Evolutionary conservation across 2,888 invertebrate genomes (phyloP).

Genomic region (Campoletis raptor): DNA sequence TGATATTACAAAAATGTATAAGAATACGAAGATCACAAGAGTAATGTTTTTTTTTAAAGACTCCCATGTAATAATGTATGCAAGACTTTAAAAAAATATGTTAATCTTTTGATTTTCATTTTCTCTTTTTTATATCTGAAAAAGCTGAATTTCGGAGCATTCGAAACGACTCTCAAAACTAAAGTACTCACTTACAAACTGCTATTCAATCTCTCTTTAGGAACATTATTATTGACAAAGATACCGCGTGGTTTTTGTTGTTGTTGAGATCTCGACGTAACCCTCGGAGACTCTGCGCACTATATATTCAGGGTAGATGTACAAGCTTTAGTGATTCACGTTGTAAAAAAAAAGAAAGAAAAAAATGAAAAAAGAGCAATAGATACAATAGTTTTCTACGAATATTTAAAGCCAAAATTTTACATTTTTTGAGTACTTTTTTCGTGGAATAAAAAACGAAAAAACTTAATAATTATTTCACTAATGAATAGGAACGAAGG

Average conservation of each 20-base stretch:
- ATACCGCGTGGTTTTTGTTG: slow-evolving; percentile 60
- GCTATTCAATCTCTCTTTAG: slow-evolving; percentile 68
- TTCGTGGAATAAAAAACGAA: background rate
- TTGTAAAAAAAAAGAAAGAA: background rate
- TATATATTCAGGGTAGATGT: slow-evolving; percentile 13
- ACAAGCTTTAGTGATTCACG: slow-evolving; percentile 1
- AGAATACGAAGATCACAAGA: background rate
- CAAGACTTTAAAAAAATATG: background rate
- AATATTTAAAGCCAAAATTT: background rate
- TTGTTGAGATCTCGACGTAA: slow-evolving; percentile 56
- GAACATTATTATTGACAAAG: slow-evolving; percentile 73
- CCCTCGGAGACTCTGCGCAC: slow-evolving; percentile 43
- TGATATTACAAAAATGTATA: background rate
- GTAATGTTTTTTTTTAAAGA: background rate
- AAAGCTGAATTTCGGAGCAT: background rate
- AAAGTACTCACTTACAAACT: slow-evolving; percentile 42
- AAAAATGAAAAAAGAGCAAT: background rate
- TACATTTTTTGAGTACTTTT: background rate
- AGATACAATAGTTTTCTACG: background rate
- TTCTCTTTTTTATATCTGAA: background rate
- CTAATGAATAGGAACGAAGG: slow-evolving; percentile 24
- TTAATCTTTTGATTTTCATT: background rate
- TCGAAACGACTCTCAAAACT: slow-evolving; percentile 36
- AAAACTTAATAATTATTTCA: slow-evolving; percentile 13
- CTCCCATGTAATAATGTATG: background rate